Evolutionary conservation across 2,888 invertebrate genomes (phyloP).

Genomic region (Callyntrura guangdongensis): DNA sequence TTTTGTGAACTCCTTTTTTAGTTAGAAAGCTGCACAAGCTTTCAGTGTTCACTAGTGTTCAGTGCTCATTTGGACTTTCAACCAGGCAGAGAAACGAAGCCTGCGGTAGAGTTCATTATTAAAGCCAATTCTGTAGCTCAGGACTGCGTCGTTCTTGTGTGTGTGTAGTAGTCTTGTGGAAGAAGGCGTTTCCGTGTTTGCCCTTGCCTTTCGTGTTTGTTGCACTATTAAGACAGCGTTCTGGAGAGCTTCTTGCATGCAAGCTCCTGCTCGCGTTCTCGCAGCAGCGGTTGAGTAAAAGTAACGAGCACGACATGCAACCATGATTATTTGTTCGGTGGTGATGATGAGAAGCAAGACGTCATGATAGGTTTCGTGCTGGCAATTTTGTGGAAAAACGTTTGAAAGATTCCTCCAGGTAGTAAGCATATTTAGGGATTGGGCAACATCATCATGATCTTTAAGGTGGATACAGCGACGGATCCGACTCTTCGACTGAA

Average conservation of each 20-base stretch:
- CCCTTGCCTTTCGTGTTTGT: conserved; percentile 20
- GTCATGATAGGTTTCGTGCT: conserved; percentile 19
- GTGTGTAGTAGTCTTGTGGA: background rate
- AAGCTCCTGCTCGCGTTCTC: background rate
- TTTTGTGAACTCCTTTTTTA: background rate
- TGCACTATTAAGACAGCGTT: background rate
- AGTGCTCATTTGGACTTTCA: conserved; percentile 57
- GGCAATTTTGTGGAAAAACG: conserved; percentile 9
- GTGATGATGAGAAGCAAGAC: background rate
- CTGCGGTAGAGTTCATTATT: background rate
- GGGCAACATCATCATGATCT: conserved; percentile 69
- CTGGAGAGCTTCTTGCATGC: conserved; percentile 40
- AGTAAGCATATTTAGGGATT: background rate
- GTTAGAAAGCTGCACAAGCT: background rate
- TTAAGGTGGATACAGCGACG: conserved; percentile 79
- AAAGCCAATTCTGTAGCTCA: background rate
- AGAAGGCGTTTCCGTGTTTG: conserved; percentile 63
- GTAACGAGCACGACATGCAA: conserved; percentile 41
- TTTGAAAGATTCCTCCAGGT: background rate
- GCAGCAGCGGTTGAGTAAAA: background rate
- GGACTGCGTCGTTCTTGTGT: background rate
- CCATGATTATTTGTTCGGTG: conserved; percentile 29
- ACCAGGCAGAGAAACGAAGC: conserved; percentile 33
- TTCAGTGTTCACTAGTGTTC: conserved; percentile 29
- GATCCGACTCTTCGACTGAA: conserved; percentile 79